Conservation (phyloP, 2,797 vertebrate species). For the Cheirogaleus major region DNA sequence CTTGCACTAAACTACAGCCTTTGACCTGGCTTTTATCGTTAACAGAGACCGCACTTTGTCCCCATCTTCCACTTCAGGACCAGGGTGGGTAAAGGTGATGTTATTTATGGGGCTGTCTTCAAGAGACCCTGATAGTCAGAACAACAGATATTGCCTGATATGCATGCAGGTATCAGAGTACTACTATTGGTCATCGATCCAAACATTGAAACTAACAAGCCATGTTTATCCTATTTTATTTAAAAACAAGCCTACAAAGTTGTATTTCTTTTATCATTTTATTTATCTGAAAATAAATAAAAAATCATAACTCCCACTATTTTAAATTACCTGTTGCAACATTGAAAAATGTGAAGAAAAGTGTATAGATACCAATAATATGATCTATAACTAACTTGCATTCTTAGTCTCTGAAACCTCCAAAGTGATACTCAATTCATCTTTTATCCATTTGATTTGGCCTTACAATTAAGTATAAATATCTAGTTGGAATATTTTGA, state of each 20-base stretch:
- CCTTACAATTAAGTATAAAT: neutral
- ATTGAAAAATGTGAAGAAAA: neutral
- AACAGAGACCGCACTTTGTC: neutral
- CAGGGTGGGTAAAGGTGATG: neutral
- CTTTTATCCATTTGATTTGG: neutral
- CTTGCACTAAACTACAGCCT: neutral
- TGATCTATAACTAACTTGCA: neutral
- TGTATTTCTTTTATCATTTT: neutral
- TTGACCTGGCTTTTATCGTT: neutral
- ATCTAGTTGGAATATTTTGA: neutral
- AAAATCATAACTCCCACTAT: neutral
- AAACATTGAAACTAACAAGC: neutral
- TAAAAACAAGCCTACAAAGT: neutral
- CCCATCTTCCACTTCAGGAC: neutral
- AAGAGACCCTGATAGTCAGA: neutral
- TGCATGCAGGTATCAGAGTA: neutral
- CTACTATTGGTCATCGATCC: neutral
- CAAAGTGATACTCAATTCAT: neutral
- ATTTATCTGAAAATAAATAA: neutral
- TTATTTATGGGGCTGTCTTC: neutral
- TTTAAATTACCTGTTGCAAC: neutral
- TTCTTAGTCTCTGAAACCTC: neutral
- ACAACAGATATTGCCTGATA: neutral
- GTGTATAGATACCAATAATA: neutral
- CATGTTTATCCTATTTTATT: neutral